Evolutionary conservation across 2,113 vertebrate species (phyloP).

Genomic region (Romanogobio albipinnatus): DNA sequence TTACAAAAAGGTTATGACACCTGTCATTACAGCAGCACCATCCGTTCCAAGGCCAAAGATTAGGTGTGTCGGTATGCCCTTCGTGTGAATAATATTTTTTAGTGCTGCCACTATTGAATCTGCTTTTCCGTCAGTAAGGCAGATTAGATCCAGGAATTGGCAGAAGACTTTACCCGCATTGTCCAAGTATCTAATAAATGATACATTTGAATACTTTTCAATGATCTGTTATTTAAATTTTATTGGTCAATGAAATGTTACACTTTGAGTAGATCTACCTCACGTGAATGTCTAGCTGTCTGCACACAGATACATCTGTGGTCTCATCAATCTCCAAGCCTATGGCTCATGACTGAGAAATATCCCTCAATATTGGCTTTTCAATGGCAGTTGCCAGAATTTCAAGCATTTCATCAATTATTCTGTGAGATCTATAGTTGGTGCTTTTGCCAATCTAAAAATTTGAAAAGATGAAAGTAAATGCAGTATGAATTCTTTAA

Average conservation of each 20-base stretch:
- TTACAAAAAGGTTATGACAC: background rate
- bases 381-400: constrained; percentile 20
- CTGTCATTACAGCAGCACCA: constrained; percentile 32
- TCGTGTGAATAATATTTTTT: background rate
- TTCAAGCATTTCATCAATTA: constrained; percentile 40
- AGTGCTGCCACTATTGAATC: constrained; percentile 28
- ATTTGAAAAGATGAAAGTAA: background rate
- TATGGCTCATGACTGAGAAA: constrained; percentile 26
- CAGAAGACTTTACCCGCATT: constrained; percentile 1
- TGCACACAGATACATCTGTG: constrained; percentile 34
- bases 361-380: constrained; percentile 20
- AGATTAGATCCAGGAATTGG: constrained; percentile 27
- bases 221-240: background rate
- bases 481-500: constrained; percentile 8
- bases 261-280: constrained; percentile 16
- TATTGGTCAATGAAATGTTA: constrained; percentile 1
- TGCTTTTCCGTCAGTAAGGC: constrained; percentile 22
- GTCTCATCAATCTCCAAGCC: constrained; percentile 40
- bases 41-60: constrained; percentile 24
- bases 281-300: constrained; percentile 37
- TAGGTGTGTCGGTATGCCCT: constrained; percentile 8
- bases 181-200: constrained; percentile 9
- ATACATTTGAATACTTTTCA: constrained; percentile 1
- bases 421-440: constrained; percentile 37
- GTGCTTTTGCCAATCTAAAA: constrained; percentile 34